phyloP scores from a whole-genome alignment of 2,888 invertebrate genomes.

The Notodonta dromedarius region DNA sequence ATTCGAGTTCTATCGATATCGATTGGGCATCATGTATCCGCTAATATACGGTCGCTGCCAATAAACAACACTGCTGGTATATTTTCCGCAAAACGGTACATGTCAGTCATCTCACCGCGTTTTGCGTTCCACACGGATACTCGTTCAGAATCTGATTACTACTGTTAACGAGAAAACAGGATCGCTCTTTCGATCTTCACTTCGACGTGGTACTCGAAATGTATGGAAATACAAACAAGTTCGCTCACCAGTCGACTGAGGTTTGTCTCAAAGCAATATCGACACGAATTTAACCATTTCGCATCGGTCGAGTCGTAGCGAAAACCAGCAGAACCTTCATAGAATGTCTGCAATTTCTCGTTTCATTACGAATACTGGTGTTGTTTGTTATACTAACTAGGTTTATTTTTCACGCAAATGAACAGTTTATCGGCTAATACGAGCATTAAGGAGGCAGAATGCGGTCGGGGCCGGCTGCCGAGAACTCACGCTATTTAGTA shows the following conservation, averaged over 20 bases:
- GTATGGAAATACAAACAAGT: conserved; percentile 18
- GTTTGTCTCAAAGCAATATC: not conserved
- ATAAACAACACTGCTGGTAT: conserved; percentile 4
- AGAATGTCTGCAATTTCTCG: conserved; percentile 44
- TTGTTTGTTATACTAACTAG: conserved; percentile 64
- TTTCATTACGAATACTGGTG: conserved; percentile 52
- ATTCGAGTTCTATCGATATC: conserved; percentile 20
- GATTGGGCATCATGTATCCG: conserved; percentile 5
- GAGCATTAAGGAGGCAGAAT: conserved; percentile 60
- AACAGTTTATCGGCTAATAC: conserved; percentile 64
- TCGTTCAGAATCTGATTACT: conserved; percentile 36
- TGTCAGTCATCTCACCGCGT: conserved; percentile 20
- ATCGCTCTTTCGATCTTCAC: conserved; percentile 8
- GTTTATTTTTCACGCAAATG: conserved; percentile 69
- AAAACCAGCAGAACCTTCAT: conserved; percentile 34
- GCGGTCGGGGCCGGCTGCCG: conserved; percentile 49
- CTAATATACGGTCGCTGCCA: not conserved
- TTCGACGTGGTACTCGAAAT: conserved; percentile 10
- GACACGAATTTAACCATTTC: not conserved
- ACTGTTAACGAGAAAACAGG: conserved; percentile 27
- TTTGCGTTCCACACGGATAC: conserved; percentile 21
- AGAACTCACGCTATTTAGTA: conserved; percentile 65
- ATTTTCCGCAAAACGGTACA: conserved; percentile 30
- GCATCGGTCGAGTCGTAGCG: not conserved
- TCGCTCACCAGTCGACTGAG: conserved; percentile 18